Conservation (phyloP, 1,140 invertebrate species). For the Thaumetopoea pityocampa region DNA sequence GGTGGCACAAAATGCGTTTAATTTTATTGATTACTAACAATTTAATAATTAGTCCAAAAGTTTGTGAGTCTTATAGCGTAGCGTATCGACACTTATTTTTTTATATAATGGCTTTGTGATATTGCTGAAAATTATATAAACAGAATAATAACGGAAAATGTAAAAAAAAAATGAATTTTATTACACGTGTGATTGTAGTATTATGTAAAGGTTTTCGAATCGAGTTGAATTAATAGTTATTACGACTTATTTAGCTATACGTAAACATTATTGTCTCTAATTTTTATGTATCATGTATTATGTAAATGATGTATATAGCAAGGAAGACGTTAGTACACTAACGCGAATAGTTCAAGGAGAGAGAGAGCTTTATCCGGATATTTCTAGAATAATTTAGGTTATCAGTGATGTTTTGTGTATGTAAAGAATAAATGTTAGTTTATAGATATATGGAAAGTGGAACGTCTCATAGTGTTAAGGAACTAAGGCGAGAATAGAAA, state of each 20-base stretch:
- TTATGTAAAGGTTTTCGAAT: constrained; percentile 9
- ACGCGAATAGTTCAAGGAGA: constrained; percentile 12
- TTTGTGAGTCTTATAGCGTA: constrained; percentile 28
- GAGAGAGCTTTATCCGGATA: constrained; percentile 19
- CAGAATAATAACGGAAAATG: constrained; percentile 3
- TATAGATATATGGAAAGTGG: constrained; percentile 32
- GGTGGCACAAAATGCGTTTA: constrained; percentile 7
- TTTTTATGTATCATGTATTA: constrained; percentile 18
- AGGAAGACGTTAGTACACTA: constrained; percentile 1
- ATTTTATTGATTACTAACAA: constrained; percentile 10
- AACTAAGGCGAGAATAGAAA: constrained; percentile 3
- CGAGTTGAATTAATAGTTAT: constrained; percentile 9
- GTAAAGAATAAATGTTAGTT: constrained; percentile 24
- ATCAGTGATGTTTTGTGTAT: constrained; percentile 15
- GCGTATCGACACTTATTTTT: constrained; percentile 48
- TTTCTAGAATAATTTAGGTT: constrained; percentile 6
- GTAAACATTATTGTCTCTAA: constrained; percentile 5
- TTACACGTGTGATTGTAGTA: constrained; percentile 17
- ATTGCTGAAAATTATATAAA: constrained; percentile 30
- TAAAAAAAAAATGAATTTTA: constrained; percentile 21
- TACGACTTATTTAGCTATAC: constrained; percentile 12
- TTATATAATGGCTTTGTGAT: constrained; percentile 56
- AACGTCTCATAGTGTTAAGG: constrained; percentile 23
- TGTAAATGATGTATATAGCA: constrained; percentile 21
- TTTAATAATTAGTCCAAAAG: constrained; percentile 5